Evolutionary conservation across 2,797 vertebrate genomes (phyloP).

Genomic region (Gallinago stenura): DNA sequence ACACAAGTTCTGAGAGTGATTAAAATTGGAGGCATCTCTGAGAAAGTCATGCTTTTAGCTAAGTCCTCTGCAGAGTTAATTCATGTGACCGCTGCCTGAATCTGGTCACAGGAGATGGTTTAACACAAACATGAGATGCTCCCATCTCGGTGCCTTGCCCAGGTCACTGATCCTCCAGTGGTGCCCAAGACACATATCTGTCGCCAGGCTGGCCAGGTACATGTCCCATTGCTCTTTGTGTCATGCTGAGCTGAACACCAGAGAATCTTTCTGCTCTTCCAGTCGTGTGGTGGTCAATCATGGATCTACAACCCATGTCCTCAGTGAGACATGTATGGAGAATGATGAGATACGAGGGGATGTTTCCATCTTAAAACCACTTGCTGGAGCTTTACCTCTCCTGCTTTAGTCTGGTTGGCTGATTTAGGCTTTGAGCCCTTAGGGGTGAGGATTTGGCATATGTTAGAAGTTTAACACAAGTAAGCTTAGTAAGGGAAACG

Average conservation of each 20-base stretch:
- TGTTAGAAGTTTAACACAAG: neutral
- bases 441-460: neutral
- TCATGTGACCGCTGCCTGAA: accelerated
- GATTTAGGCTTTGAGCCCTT: accelerated
- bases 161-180: neutral
- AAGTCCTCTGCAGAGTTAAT: neutral
- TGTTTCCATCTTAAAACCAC: neutral
- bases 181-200: neutral
- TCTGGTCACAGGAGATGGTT: accelerated
- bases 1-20: neutral
- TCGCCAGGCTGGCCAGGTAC: neutral
- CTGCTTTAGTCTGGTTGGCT: neutral
- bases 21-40: neutral
- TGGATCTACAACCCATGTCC: neutral
- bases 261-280: neutral
- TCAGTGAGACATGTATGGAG: neutral
- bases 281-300: accelerated
- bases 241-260: accelerated
- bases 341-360: neutral
- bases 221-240: neutral
- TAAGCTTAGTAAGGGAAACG: neutral
- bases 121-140: neutral
- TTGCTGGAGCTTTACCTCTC: neutral
- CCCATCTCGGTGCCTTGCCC: neutral
- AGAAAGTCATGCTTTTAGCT: neutral